phyloP scores from a whole-genome alignment of 2,888 invertebrate species.

The Chymomyza amoena region DNA sequence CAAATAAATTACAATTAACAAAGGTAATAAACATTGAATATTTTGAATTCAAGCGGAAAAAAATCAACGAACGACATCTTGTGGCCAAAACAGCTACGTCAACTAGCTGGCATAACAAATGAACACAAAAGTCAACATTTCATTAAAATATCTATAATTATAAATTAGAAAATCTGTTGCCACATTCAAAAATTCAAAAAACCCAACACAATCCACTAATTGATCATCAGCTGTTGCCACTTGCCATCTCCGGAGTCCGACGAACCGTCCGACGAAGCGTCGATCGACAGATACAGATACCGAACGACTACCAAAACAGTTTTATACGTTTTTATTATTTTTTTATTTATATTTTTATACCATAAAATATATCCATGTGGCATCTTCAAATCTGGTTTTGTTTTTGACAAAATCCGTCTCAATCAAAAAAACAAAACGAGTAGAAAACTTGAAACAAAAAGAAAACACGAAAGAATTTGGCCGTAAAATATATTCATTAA shows the following conservation, averaged over 20 bases:
- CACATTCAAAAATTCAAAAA: conserved; percentile 29
- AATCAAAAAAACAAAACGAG: conserved; percentile 48
- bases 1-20: conserved; percentile 73
- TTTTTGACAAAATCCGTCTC: conserved; percentile 49
- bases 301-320: neutral
- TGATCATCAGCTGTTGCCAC: conserved; percentile 50
- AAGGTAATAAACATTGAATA: conserved; percentile 62
- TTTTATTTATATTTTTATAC: neutral
- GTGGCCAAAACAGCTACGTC: conserved; percentile 22
- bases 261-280: neutral
- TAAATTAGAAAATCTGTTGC: conserved; percentile 64
- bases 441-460: conserved; percentile 4
- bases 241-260: neutral
- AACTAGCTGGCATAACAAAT: conserved; percentile 7
- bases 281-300: neutral
- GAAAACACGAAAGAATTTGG: conserved; percentile 16
- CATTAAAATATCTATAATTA: conserved; percentile 54
- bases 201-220: conserved; percentile 51
- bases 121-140: conserved; percentile 19
- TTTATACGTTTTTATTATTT: neutral
- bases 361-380: neutral
- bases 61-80: conserved; percentile 6
- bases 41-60: conserved; percentile 29
- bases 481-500: conserved; percentile 60
- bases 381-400: conserved; percentile 58